phyloP scores from a whole-genome alignment of 2,888 invertebrate genomes.

The Xestia rhomboidea region DNA sequence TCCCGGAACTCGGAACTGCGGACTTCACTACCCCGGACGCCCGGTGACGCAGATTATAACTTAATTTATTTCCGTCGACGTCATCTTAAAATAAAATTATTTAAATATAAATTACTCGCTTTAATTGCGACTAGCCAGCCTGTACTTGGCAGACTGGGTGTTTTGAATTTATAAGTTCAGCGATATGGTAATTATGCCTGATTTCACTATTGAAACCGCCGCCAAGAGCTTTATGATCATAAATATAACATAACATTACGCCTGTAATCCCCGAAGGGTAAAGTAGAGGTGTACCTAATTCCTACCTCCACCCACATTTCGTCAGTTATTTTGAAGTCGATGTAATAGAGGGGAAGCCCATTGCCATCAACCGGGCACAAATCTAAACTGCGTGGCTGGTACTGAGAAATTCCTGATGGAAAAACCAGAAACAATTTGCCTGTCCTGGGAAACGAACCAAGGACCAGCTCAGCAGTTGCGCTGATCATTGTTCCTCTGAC shows the following conservation, averaged over 20 bases:
- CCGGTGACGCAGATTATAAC: conserved; percentile 58
- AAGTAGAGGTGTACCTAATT: too few relatives aligned
- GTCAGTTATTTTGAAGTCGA: too few relatives aligned
- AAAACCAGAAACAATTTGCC: too few relatives aligned
- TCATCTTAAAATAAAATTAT: conserved; percentile 56
- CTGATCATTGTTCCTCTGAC: neutral
- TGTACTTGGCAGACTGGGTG: conserved; percentile 38
- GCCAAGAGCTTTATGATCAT: neutral
- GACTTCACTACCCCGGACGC: conserved; percentile 25
- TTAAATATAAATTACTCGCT: conserved; percentile 65
- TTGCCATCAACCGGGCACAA: too few relatives aligned
- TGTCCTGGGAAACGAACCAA: too few relatives aligned
- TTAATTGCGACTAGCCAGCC: conserved; percentile 34
- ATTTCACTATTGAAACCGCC: neutral
- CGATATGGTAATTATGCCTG: neutral
- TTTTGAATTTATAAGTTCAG: neutral
- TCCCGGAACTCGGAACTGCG: conserved; percentile 13
- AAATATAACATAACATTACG: too few relatives aligned
- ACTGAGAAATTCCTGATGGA: too few relatives aligned
- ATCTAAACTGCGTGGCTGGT: too few relatives aligned
- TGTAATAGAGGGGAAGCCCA: too few relatives aligned
- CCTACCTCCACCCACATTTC: too few relatives aligned
- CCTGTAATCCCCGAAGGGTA: too few relatives aligned
- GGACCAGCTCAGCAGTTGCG: too few relatives aligned
- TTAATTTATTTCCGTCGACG: conserved; percentile 62